Conservation (phyloP, 2,888 invertebrate species). For the Choristoneura rosaceana region DNA sequence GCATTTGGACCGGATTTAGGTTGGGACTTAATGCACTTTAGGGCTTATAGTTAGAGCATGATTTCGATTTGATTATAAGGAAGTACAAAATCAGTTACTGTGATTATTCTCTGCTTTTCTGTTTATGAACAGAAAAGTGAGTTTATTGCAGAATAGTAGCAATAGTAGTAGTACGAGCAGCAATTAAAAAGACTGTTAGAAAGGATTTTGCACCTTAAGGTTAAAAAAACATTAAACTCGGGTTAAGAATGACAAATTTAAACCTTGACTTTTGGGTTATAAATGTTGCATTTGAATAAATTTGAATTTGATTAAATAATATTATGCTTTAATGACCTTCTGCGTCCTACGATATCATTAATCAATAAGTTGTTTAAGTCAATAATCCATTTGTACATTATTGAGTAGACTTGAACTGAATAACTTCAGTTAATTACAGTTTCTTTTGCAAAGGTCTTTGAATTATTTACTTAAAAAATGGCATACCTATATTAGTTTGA, state of each 20-base stretch:
- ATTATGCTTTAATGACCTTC: slow-evolving; percentile 52
- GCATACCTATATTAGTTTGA: no score
- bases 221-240: no score
- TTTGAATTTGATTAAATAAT: no score
- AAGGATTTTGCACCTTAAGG: no score
- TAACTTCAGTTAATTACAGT: not conserved
- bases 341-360: slow-evolving; percentile 35
- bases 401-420: not conserved
- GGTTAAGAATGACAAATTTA: no score
- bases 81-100: not conserved
- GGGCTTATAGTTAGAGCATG: not conserved
- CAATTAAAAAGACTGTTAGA: no score
- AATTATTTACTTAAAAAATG: not conserved
- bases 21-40: not conserved
- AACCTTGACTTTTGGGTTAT: no score
- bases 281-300: no score
- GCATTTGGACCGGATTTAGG: slow-evolving; percentile 1
- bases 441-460: slow-evolving; percentile 12
- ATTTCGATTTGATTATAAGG: not conserved
- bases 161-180: not conserved
- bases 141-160: not conserved
- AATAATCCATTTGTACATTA: not conserved
- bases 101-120: not conserved
- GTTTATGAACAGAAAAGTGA: not conserved
- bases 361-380: not conserved